Conservation (phyloP, 2,113 vertebrate genomes). For the Grammomys surdaster region DNA sequence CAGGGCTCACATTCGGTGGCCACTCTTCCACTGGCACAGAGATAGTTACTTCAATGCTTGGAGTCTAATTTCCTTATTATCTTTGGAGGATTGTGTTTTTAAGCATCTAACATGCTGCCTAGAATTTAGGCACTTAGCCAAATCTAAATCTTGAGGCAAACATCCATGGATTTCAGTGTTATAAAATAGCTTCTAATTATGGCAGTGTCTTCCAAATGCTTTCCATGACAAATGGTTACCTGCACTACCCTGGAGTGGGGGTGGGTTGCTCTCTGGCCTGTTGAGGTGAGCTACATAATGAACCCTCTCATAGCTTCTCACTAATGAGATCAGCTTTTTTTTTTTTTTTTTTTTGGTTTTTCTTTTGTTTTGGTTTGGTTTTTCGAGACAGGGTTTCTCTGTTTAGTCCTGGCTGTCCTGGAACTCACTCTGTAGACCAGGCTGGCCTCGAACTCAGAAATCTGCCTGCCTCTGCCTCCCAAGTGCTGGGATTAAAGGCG, state of each 20-base stretch:
- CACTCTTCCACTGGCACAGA: not conserved
- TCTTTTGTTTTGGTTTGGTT: too few species aligned
- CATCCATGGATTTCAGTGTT: not conserved
- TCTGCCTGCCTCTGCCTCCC: too few species aligned
- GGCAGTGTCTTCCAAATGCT: not conserved
- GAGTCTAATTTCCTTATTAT: not conserved
- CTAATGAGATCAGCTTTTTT: not conserved
- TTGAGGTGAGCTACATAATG: fast-evolving
- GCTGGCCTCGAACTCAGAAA: too few species aligned
- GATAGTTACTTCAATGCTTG: not conserved
- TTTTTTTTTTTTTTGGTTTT: too few species aligned
- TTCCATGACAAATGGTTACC: not conserved
- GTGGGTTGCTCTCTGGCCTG: not conserved
- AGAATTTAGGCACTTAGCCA: slow-evolving; percentile 17
- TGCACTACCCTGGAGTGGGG: not conserved
- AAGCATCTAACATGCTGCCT: slow-evolving; percentile 28
- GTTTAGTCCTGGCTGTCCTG: too few species aligned
- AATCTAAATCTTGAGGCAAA: slow-evolving; percentile 51
- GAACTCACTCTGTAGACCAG: too few species aligned
- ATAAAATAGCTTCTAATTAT: not conserved
- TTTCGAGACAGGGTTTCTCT: too few species aligned
- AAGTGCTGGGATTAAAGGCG: too few species aligned
- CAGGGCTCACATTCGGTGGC: not conserved
- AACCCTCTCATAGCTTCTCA: not conserved
- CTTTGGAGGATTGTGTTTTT: slow-evolving; percentile 7